Conservation (phyloP, 2,888 invertebrate genomes). For the Nowickia ferox region DNA sequence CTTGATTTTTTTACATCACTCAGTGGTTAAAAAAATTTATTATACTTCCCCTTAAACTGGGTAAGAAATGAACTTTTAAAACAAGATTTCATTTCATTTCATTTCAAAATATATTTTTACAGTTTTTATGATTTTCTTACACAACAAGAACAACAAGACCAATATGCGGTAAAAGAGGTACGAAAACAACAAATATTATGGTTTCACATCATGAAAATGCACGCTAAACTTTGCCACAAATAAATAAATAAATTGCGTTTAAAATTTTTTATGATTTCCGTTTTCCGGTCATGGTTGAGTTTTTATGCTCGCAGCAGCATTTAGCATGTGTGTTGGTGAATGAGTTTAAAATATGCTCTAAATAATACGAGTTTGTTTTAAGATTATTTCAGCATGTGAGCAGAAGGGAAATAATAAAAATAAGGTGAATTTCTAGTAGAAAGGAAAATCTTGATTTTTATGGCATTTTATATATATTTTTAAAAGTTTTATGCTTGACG, state of each 20-base stretch:
- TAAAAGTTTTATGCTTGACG: constrained; percentile 8
- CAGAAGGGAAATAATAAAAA: constrained; percentile 29
- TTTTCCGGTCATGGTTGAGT: constrained; percentile 65
- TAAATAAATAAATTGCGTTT: constrained; percentile 72
- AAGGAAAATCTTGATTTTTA: background rate
- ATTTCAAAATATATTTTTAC: constrained; percentile 1
- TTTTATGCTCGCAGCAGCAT: constrained; percentile 4
- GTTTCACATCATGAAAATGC: constrained; percentile 58
- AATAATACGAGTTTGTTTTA: constrained; percentile 19
- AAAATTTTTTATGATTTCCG: constrained; percentile 71
- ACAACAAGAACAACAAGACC: background rate
- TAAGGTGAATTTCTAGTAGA: background rate
- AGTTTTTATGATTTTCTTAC: constrained; percentile 26
- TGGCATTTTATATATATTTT: background rate
- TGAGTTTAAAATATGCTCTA: constrained; percentile 49
- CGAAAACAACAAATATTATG: constrained; percentile 47
- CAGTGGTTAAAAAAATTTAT: background rate
- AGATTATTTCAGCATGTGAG: constrained; percentile 3
- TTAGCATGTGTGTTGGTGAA: constrained; percentile 9
- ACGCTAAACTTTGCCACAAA: constrained; percentile 68
- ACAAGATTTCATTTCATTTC: constrained; percentile 14
- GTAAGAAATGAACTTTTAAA: constrained; percentile 6
- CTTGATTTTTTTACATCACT: too few relatives aligned
- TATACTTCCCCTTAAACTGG: background rate
- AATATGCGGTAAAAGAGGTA: constrained; percentile 4